Conservation (phyloP, 1,140 invertebrate genomes). For the Eumaeus atala region DNA sequence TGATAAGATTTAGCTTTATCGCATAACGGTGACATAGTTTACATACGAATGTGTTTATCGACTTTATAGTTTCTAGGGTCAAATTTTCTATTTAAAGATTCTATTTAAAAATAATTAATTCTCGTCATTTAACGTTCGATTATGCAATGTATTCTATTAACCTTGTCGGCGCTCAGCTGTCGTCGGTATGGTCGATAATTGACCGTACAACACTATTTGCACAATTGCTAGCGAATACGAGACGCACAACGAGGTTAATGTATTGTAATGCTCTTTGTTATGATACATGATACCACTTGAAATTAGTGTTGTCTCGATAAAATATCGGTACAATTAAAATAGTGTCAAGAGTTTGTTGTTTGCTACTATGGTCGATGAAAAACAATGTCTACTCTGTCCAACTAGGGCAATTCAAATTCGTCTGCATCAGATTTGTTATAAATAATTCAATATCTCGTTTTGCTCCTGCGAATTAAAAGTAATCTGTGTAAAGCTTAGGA, state of each 20-base stretch:
- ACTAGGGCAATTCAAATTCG: no score
- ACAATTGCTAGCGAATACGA: constrained; percentile 31
- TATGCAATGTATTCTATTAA: constrained; percentile 42
- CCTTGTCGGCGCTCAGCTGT: constrained; percentile 35
- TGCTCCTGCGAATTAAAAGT: no score
- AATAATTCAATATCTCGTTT: no score
- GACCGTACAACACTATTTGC: constrained; percentile 47
- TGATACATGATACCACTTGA: no score
- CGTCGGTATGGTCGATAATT: constrained; percentile 37
- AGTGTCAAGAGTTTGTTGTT: no score
- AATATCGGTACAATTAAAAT: no score
- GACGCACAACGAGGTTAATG: constrained; percentile 16
- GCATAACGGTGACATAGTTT: constrained; percentile 2
- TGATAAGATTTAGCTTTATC: no score
- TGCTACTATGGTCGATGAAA: no score
- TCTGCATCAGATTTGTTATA: no score
- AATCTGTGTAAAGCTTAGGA: no score
- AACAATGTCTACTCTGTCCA: no score
- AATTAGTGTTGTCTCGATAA: no score
- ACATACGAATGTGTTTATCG: constrained; percentile 13
- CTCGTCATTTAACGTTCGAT: neutral
- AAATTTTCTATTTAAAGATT: constrained; percentile 25
- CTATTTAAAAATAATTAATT: constrained; percentile 23
- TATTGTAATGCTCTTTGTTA: constrained; percentile 17
- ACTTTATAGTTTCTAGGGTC: constrained; percentile 13